Conservation (phyloP, 37 sponge, comb jelly and placozoan genomes). For the Aplysina aerophoba region DNA sequence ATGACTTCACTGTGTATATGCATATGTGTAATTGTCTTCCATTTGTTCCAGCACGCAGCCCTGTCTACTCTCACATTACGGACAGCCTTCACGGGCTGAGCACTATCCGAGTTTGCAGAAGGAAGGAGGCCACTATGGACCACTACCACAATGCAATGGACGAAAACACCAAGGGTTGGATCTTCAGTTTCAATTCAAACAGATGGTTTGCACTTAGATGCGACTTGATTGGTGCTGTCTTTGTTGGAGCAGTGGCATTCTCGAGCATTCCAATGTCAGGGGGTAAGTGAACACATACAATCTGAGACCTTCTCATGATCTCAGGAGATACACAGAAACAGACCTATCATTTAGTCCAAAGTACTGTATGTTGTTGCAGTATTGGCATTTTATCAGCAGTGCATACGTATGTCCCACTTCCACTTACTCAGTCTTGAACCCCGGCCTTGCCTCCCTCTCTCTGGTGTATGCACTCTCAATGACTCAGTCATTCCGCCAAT, state of each 20-base stretch:
- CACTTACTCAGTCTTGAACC: constrained; percentile 36
- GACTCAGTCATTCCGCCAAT: constrained; percentile 64
- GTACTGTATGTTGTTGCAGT: too few relatives aligned
- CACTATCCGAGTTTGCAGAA: constrained; percentile 62
- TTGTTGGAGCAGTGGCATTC: constrained; percentile 62
- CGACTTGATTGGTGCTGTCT: constrained; percentile 55
- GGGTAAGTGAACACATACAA: too few relatives aligned
- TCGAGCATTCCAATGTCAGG: constrained; percentile 35
- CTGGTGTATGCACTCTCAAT: constrained; percentile 65
- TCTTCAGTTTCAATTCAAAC: constrained; percentile 53
- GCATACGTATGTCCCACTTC: too few relatives aligned
- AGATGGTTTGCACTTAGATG: constrained; percentile 81
- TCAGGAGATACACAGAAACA: too few relatives aligned
- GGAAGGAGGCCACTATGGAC: constrained; percentile 22
- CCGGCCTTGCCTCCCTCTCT: constrained; percentile 64
- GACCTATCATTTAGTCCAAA: too few relatives aligned
- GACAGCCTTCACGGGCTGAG: constrained; percentile 79
- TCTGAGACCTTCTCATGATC: too few relatives aligned
- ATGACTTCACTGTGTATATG: too few relatives aligned
- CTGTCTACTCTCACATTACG: constrained; percentile 82
- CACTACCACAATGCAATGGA: constrained; percentile 55
- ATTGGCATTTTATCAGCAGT: too few relatives aligned
- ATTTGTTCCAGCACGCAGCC: constrained; percentile 72
- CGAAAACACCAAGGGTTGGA: constrained; percentile 70
- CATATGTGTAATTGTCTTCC: too few relatives aligned